Evolutionary conservation across 1,140 invertebrate genomes (phyloP).

Genomic region (Orussus abietinus): DNA sequence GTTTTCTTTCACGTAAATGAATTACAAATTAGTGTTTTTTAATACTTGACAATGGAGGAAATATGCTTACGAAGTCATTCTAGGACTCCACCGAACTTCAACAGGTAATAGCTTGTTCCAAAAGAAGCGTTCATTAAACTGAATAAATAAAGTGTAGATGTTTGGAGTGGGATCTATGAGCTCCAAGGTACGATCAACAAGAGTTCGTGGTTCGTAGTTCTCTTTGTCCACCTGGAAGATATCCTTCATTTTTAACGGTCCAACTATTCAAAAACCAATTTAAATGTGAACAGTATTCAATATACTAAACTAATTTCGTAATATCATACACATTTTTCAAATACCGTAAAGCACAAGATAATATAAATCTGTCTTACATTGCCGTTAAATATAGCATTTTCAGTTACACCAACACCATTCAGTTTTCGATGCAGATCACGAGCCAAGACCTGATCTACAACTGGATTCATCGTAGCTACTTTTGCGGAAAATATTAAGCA

Average conservation of each 20-base stretch:
- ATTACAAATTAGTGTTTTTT: constrained; percentile 9
- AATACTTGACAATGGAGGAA: constrained; percentile 14
- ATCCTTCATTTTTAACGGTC: constrained; percentile 4
- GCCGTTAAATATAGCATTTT: constrained; percentile 33
- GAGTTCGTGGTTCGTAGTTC: constrained; percentile 46
- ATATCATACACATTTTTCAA: constrained; percentile 1
- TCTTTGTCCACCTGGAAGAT: constrained; percentile 22
- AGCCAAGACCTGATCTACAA: too few relatives aligned
- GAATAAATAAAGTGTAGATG: constrained; percentile 77
- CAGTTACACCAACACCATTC: constrained; percentile 30
- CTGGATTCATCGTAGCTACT: too few relatives aligned
- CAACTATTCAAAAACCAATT: neutral
- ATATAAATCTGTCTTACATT: constrained; percentile 24
- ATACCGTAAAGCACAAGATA: constrained; percentile 1
- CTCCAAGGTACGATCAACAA: constrained; percentile 70
- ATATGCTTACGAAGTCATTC: constrained; percentile 82
- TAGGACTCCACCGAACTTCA: constrained; percentile 88
- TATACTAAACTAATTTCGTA: neutral
- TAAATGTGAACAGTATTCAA: constrained; percentile 9
- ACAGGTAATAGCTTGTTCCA: constrained; percentile 70
- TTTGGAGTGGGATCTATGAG: constrained; percentile 91
- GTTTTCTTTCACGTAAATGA: constrained; percentile 9
- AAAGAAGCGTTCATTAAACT: constrained; percentile 87
- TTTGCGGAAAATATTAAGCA: too few relatives aligned
- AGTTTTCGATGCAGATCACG: constrained; percentile 16